Conservation (phyloP, 2,888 invertebrate species). For the Lagria hirta region DNA sequence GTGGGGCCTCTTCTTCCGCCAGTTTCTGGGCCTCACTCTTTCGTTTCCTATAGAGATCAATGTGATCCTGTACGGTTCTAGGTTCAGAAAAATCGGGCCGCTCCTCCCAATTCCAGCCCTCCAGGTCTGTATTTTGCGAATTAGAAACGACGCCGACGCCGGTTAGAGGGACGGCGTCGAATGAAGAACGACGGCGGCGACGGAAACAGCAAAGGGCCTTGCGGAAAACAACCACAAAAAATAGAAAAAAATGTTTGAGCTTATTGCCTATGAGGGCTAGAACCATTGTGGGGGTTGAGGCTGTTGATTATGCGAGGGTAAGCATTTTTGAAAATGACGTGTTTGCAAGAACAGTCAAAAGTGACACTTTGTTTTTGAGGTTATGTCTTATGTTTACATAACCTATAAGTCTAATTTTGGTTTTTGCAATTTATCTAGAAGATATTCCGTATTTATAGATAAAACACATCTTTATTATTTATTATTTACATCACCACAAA, state of each 20-base stretch:
- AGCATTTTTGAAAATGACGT: no score
- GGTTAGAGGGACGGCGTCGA: constrained; percentile 60
- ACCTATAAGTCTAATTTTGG: no score
- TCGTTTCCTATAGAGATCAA: constrained; percentile 63
- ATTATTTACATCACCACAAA: no score
- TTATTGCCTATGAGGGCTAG: constrained; percentile 41
- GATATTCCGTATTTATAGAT: no score
- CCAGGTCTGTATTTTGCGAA: constrained; percentile 32
- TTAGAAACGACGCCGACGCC: constrained; percentile 59
- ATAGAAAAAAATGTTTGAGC: constrained; percentile 58
- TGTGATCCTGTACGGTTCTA: constrained; percentile 62
- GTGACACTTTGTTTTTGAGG: no score
- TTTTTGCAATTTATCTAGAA: no score
- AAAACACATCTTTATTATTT: no score
- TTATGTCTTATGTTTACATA: no score
- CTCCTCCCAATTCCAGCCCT: constrained; percentile 66
- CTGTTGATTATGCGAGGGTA: no score
- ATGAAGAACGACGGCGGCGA: constrained; percentile 57
- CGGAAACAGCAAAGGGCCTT: constrained; percentile 65
- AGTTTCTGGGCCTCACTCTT: constrained; percentile 51
- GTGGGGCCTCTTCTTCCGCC: constrained; percentile 49
- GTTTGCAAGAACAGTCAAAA: no score
- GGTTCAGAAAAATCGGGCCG: constrained; percentile 51
- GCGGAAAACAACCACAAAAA: constrained; percentile 59
- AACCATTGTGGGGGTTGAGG: constrained; percentile 9